Base-by-base conservation (phyloP, 2,888 invertebrate species). In the Heliconius charithonia region DNA sequence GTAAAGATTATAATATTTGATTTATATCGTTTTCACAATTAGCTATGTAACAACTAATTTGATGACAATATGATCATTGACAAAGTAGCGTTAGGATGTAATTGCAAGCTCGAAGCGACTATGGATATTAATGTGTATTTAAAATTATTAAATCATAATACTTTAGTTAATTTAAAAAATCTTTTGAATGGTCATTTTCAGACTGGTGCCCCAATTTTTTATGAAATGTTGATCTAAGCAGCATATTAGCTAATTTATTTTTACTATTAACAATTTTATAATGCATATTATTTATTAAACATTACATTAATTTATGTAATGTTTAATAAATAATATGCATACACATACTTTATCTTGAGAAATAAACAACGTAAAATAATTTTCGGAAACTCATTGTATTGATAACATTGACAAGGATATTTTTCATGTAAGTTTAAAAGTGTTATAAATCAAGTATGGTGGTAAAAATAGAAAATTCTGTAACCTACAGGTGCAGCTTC, bases 181-280 rank as follows among this genome's bases (percentile, higher is more conserved):
- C n/a, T 9, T 25, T 9, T 29, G 32, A 32, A 72, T 32, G 32
- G 72, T 59, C 29, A 13, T 59, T 59, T 59, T 59, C 2, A 59
- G 32, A 72, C 32, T 59, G 72, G 72, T 72, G 72, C 72, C 72
- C n/a, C 72, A 72, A 72, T 25, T 32, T 72, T 59, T 72, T 13
- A n/a, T 56, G n/a, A 32, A 4, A 51, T 71, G 27, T 56, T 13
- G 22, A 13, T n/a, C 13, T 6, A 56, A 12, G 37, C 13, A 6
- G 25, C 41, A 41, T 25, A 32, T 32, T 29, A 72, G 2, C 7
- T 16, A 16, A 10, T 71, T 37, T 41, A n/a, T 13, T 56, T 72
- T 72, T 71, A 29, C 51, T 29, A 29, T 56, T 56, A 22, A 56
- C 56, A 25, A 70, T 71, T 51, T 32, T 29, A 56, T 56, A 56